Evolutionary conservation across 1,140 invertebrate genomes (phyloP).

Genomic region (Elysia chlorotica): DNA sequence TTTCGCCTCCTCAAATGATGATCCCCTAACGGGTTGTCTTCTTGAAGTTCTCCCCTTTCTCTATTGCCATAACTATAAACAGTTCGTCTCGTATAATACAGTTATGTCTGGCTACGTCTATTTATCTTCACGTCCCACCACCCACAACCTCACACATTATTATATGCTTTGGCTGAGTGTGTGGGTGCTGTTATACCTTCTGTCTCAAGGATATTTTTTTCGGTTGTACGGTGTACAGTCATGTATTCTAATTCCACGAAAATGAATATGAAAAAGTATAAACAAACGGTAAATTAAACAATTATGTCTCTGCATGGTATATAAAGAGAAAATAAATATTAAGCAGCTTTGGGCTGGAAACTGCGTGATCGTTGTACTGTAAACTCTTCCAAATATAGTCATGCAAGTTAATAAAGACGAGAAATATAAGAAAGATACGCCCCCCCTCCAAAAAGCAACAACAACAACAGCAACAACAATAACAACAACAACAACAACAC

Average conservation of each 20-base stretch:
- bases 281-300: not conserved
- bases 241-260: too few species aligned
- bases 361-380: too few species aligned
- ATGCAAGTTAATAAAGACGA: too few species aligned
- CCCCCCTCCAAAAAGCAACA: not conserved
- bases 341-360: not conserved
- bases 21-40: not conserved
- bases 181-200: too few species aligned
- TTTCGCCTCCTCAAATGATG: not conserved
- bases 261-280: too few species aligned
- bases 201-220: too few species aligned
- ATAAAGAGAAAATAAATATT: not conserved
- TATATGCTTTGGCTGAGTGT: too few species aligned
- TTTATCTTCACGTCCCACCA: too few species aligned
- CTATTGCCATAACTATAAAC: not conserved
- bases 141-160: too few species aligned
- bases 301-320: not conserved
- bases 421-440: too few species aligned
- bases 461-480: not conserved
- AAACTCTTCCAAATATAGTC: not conserved
- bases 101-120: too few species aligned
- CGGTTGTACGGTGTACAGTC: too few species aligned
- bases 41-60: not conserved
- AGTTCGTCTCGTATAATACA: not conserved
- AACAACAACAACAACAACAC: not conserved